Evolutionary conservation across 2,888 invertebrate genomes (phyloP), one percentile per base, ranked within the genome.

Genomic region (Eristalis arbustorum): DNA sequence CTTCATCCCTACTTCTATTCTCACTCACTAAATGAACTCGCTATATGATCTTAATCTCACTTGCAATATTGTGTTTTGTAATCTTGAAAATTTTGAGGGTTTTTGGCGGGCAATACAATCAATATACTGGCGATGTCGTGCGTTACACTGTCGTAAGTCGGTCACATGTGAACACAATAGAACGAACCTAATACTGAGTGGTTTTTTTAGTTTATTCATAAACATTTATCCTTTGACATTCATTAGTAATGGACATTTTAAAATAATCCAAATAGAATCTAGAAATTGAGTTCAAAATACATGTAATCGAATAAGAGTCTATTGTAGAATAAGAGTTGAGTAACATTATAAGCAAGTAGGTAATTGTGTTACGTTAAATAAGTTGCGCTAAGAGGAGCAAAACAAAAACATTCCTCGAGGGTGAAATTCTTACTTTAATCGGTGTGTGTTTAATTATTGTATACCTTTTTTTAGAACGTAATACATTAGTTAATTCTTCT

Each of bases 91-190:
- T 90, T n/a, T 91, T 91, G 92, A 92, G 92, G 92, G 92, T 89
- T 91, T 92, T 91, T 93, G 92, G 92, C 91, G 92, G 89, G 92
- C 92, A 89, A 91, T 93, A 89, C 91, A 92, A 90, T 90, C 91
- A 83, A 90, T 92, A 89, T 92, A 92, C 91, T 92, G 92, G 92
- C 92, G 92, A 90, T 92, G 92, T 90, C 92, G 92, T 90, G 90
- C 92, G 89, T 90, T 92, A 85, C 91, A 92, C 74, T 91, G 91
- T 92, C 92, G 92, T 93, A 93, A 93, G 92, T 92, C 89, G 87
- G 88, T 90, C 89, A 49, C 59, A 79, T 42, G 49, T 80, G 67
- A 78, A 77, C 82, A 85, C 72, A 62, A 73, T 82, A 74, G 72
- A 82, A 69, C 74, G 77, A 82, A 85, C 64, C 57, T 83, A 72